Evolutionary conservation across 2,797 vertebrate genomes (phyloP), one percentile per base, ranked within the genome.

Genomic region (Acrossocheilus fasciatus): DNA sequence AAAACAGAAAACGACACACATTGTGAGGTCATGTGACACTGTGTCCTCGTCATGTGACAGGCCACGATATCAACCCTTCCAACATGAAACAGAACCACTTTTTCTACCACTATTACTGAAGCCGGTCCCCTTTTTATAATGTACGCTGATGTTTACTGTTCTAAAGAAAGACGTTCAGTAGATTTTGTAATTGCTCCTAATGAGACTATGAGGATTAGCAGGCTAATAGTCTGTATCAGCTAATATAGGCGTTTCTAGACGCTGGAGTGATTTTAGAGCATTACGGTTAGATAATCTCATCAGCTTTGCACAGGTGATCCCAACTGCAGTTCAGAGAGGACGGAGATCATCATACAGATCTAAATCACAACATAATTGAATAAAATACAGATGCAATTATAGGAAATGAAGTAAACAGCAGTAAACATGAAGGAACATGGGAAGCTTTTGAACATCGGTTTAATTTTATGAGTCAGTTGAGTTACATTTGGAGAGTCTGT

Each of bases 171-270:
- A 85, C 26, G 5, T 39, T n/a, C 17, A 20, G 62, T 30, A 64
- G 26, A 39, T 81, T 20, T 45, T 50, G 3, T 70, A 86, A 86
- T 54, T 59, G 76, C 39, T 70, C 6, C 66, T 73, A 72, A 80
- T 72, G 50, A 72, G 66, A 79, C 64, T 43, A 70, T 57, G 45
- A 45, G 50, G 81, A 92, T 93, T 92, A 92, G 87, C 87, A 90
- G 89, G 89, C 86, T 90, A 89, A 91, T 90, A 93, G 93, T 92
- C 90, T 50, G n/a, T 43, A 54, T 82, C 64, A 64, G 72, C 43
- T 57, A 43, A 82, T 80, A 74, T 70, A 41, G 30, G 26, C 81
- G 87, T 92, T 82, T 64, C 89, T 82, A 84, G 72, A 81, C 82
- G 89, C 86, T 87, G 89, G 80, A 87, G 83, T 88, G 88, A 87